Conservation (phyloP, 1,140 invertebrate genomes). For the Bradynema listronoti region DNA sequence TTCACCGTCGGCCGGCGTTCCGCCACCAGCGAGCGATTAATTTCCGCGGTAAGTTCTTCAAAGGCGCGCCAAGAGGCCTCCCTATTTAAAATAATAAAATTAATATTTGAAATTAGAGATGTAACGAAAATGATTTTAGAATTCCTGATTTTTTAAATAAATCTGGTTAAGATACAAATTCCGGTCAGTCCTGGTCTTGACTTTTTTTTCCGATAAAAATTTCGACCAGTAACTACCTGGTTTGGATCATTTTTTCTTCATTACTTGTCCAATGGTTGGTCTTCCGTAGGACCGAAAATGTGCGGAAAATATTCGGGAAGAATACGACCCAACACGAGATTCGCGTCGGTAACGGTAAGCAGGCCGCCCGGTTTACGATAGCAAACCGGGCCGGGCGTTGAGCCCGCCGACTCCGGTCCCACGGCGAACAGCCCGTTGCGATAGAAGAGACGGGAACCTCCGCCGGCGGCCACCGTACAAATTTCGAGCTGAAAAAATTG, state of each 20-base stretch:
- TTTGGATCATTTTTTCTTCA: background rate
- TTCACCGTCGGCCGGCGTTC: conserved; percentile 24
- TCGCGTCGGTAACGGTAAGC: conserved; percentile 87
- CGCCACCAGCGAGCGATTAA: conserved; percentile 55
- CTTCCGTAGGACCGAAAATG: conserved; percentile 86
- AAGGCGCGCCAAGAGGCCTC: conserved; percentile 67
- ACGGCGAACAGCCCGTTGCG: conserved; percentile 86
- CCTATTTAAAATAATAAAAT: conserved; percentile 24
- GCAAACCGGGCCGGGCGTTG: conserved; percentile 75
- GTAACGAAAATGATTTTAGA: no score
- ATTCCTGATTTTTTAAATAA: conserved; percentile 6
- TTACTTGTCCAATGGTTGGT: conserved; percentile 76
- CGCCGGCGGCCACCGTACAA: conserved; percentile 94
- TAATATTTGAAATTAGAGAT: background rate
- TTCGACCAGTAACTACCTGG: no score
- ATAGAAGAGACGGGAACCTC: conserved; percentile 90
- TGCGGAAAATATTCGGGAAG: conserved; percentile 91
- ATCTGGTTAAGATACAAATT: no score
- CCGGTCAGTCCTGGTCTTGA: no score
- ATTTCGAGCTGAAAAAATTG: conserved; percentile 68
- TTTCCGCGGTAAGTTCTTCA: conserved; percentile 67
- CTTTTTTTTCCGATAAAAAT: no score
- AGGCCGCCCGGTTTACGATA: conserved; percentile 86
- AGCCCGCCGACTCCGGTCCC: conserved; percentile 86
- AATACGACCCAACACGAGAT: conserved; percentile 78